Percentiles rank a stretch among this genome's conserved stretches.
These are phyloP conservation scores for Gastracanthus pulcherrimus DNA, from an alignment of 2,888 invertebrate species.

Conservation along the genomic window DNA sequence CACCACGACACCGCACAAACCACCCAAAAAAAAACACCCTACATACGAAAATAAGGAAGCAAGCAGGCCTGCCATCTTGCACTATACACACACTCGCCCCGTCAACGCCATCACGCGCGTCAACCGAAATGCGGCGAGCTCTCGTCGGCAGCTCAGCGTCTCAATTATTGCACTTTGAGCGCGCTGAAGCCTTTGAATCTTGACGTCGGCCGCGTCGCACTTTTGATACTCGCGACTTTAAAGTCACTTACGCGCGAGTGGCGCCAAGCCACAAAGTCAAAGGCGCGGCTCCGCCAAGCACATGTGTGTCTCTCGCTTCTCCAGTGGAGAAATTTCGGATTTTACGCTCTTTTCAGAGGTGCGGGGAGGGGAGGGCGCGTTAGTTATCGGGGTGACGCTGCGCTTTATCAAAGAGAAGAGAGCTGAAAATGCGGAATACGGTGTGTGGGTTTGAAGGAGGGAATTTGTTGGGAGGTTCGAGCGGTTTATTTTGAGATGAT, in stretches of 20 bases:
- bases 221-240: conserved; percentile 35
- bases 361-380: not conserved
- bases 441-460: too few relatives aligned
- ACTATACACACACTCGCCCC: not conserved
- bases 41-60: too few relatives aligned
- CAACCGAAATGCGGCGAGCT: too few relatives aligned
- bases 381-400: conserved; percentile 23
- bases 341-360: conserved; percentile 4
- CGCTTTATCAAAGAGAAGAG: too few relatives aligned
- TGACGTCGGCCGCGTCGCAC: conserved; percentile 19
- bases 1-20: too few relatives aligned
- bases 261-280: conserved; percentile 35
- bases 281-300: not conserved
- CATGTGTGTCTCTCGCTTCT: not conserved
- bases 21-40: too few relatives aligned
- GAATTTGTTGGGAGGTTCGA: not conserved
- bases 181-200: conserved; percentile 46
- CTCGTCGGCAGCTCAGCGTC: conserved; percentile 14
- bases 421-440: conserved; percentile 34
- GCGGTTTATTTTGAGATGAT: not conserved
- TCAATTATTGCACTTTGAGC: conserved; percentile 52
- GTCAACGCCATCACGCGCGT: not conserved
- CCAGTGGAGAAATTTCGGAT: conserved; percentile 1
- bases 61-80: too few relatives aligned
- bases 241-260: conserved; percentile 43